These are phyloP conservation scores for Meteorus sp. DNA, from an alignment of 1,140 invertebrate genomes.

Conservation along the genomic window DNA sequence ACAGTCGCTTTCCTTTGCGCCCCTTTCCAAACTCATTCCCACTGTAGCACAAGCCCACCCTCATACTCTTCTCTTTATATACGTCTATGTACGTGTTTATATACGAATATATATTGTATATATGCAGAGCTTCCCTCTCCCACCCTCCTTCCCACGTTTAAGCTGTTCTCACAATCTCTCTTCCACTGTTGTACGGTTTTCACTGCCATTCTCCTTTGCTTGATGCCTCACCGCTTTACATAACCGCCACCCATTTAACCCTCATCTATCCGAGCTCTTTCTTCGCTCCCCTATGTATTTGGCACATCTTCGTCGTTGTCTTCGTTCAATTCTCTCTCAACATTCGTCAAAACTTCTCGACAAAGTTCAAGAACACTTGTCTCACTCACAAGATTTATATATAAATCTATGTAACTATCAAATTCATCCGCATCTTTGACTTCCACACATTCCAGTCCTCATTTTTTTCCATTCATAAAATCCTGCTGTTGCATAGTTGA, in stretches of 20 bases:
- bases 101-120: too few species aligned
- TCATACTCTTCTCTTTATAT: background rate
- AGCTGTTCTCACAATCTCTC: slow-evolving; percentile 6
- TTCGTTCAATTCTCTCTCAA: slow-evolving; percentile 16
- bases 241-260: too few species aligned
- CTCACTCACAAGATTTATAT: too few species aligned
- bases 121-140: background rate
- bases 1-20: slow-evolving; percentile 34
- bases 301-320: background rate
- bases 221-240: background rate
- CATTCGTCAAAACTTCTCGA: background rate
- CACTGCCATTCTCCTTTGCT: background rate
- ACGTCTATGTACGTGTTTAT: too few species aligned
- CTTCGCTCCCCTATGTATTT: too few species aligned
- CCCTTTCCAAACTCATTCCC: slow-evolving; percentile 10
- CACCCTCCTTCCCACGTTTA: slow-evolving; percentile 4
- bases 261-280: too few species aligned
- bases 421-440: too few species aligned
- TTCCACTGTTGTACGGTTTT: background rate
- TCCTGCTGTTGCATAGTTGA: too few species aligned
- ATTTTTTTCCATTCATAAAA: too few species aligned
- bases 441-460: too few species aligned
- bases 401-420: too few species aligned
- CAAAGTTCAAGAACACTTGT: slow-evolving; percentile 16
- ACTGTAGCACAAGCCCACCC: background rate